Evolutionary conservation across 92 coral and sea anemone genomes (phyloP).

Genomic region (Bergia sp.): DNA sequence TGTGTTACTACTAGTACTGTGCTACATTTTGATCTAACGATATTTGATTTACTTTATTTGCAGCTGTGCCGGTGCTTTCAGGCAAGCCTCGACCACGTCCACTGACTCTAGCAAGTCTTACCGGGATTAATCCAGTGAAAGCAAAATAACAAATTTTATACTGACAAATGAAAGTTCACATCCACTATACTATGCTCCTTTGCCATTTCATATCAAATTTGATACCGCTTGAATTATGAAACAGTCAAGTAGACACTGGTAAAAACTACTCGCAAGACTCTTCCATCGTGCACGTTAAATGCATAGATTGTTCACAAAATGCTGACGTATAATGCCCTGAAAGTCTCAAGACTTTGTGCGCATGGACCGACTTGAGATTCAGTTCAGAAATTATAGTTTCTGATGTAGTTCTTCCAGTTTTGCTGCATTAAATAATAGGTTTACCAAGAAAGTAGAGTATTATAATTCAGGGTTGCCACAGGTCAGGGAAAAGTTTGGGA

Average conservation of each 20-base stretch:
- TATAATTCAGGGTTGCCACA: too few species aligned
- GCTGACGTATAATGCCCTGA: too few species aligned
- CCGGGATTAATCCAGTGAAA: background rate
- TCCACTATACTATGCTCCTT: background rate
- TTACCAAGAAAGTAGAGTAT: too few species aligned
- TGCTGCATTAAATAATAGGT: too few species aligned
- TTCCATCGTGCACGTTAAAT: background rate
- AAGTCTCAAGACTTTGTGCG: too few species aligned
- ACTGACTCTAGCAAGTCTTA: constrained; percentile 27
- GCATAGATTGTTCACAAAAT: too few species aligned
- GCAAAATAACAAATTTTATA: background rate
- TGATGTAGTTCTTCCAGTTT: too few species aligned
- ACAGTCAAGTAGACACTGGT: background rate
- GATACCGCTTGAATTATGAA: background rate
- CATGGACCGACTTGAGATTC: too few species aligned
- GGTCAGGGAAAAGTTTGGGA: too few species aligned
- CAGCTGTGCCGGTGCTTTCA: constrained; percentile 26
- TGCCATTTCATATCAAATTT: background rate
- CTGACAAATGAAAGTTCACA: background rate
- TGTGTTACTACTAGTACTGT: background rate
- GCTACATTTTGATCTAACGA: background rate
- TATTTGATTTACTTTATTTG: background rate
- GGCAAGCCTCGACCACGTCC: constrained; percentile 36
- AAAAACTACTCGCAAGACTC: background rate
- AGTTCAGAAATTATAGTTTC: too few species aligned